These are phyloP conservation scores for Heliopora coerulea DNA, from an alignment of 92 coral and sea anemone species.

Conservation along the genomic window DNA sequence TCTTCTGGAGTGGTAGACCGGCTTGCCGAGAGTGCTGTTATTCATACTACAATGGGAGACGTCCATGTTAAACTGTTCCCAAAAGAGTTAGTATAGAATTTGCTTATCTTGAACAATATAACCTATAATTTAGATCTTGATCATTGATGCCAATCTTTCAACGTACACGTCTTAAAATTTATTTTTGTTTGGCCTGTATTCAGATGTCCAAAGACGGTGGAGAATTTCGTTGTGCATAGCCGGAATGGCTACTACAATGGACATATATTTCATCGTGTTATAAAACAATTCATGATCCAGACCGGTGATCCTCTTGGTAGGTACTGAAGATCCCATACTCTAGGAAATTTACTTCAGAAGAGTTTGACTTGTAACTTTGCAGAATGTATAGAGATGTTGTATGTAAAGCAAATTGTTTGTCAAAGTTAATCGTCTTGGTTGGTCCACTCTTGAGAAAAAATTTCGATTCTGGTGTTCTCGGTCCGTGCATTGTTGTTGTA, in stretches of 20 bases:
- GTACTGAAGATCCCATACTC: too few species aligned
- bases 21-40: constrained; percentile 73
- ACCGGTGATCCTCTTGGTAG: constrained; percentile 94
- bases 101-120: too few species aligned
- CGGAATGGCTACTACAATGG: constrained; percentile 90
- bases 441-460: too few species aligned
- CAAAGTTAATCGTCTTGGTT: too few species aligned
- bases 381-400: too few species aligned
- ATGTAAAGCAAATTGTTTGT: too few species aligned
- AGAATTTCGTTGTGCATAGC: constrained; percentile 87
- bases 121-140: not conserved
- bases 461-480: too few species aligned
- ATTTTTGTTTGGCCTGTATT: not conserved
- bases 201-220: constrained; percentile 95
- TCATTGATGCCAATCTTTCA: not conserved
- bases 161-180: not conserved
- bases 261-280: constrained; percentile 90
- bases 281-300: constrained; percentile 97
- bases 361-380: too few species aligned
- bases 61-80: constrained; percentile 69
- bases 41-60: constrained; percentile 96
- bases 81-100: constrained; percentile 69
- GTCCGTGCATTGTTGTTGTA: too few species aligned
- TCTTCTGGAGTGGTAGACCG: constrained; percentile 72
- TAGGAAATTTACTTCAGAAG: too few species aligned